These are phyloP conservation scores for Gavialis gangeticus DNA, from an alignment of 2,113 vertebrate genomes.

Conservation along the genomic window DNA sequence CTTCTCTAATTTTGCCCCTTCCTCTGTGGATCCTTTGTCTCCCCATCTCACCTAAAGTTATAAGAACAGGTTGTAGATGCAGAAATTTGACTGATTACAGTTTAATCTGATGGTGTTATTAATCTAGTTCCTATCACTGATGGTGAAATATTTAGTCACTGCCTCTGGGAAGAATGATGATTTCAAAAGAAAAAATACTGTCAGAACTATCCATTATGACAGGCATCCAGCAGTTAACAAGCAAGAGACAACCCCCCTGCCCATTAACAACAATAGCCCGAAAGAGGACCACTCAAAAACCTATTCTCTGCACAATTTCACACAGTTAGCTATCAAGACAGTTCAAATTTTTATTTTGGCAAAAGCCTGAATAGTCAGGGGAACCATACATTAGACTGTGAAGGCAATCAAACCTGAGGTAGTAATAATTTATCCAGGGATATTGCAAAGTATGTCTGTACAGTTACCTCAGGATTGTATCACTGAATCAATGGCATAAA, in stretches of 20 bases:
- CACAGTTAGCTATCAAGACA: neutral
- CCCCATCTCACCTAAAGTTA: slow-evolving; percentile 88
- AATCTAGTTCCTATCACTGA: neutral
- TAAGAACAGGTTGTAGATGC: neutral
- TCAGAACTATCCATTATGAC: neutral
- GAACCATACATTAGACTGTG: neutral
- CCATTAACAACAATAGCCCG: neutral
- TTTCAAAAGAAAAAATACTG: neutral
- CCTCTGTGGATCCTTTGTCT: slow-evolving; percentile 90
- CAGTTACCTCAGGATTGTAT: no score
- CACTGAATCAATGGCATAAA: neutral
- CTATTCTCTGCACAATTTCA: neutral
- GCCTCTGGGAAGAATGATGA: neutral
- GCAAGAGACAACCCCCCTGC: neutral
- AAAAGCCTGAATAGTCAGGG: neutral
- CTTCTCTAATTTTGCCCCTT: slow-evolving; percentile 92
- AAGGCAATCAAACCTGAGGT: neutral
- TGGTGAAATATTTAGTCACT: neutral
- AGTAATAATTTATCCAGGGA: neutral
- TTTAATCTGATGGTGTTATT: neutral
- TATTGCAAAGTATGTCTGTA: no score
- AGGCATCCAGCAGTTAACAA: neutral
- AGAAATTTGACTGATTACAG: neutral
- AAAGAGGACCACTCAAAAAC: neutral
- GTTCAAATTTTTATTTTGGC: neutral